phyloP scores from a whole-genome alignment of 2,113 vertebrate genomes.

The Rhagologus leucostigma region DNA sequence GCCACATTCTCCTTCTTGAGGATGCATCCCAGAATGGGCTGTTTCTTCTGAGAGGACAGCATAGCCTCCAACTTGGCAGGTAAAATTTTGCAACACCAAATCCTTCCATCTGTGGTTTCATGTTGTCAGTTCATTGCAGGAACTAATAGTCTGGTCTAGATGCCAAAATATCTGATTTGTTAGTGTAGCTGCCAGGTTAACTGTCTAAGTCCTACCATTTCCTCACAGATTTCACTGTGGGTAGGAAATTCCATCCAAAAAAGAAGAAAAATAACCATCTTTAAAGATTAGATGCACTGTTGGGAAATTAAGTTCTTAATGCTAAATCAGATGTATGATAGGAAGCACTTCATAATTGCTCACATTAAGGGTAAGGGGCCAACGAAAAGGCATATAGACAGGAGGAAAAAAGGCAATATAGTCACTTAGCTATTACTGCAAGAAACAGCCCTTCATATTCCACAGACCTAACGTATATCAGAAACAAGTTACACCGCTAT shows the following conservation, averaged over 20 bases:
- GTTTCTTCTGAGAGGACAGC: background rate
- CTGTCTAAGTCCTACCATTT: constrained; percentile 1
- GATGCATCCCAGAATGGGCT: background rate
- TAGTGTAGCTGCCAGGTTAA: constrained; percentile 43
- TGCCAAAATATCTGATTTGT: constrained; percentile 51
- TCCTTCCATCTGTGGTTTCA: constrained; percentile 43
- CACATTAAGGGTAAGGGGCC: background rate
- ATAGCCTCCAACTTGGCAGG: constrained; percentile 4
- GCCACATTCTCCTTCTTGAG: background rate
- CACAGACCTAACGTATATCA: background rate
- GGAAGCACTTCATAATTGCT: background rate
- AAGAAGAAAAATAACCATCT: background rate
- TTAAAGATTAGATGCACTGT: constrained; percentile 26
- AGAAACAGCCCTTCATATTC: background rate
- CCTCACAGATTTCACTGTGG: background rate
- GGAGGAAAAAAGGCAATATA: background rate
- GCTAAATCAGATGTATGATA: background rate
- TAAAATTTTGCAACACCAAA: constrained; percentile 43
- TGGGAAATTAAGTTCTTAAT: constrained; percentile 19
- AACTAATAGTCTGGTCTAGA: constrained; percentile 30
- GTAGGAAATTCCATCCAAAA: background rate
- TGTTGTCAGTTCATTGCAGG: constrained; percentile 26
- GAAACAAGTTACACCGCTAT: background rate
- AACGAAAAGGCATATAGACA: background rate
- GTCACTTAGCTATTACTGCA: background rate